These are phyloP conservation scores for Tiphia femorata DNA, from an alignment of 2,888 invertebrate species.

Conservation along the genomic window DNA sequence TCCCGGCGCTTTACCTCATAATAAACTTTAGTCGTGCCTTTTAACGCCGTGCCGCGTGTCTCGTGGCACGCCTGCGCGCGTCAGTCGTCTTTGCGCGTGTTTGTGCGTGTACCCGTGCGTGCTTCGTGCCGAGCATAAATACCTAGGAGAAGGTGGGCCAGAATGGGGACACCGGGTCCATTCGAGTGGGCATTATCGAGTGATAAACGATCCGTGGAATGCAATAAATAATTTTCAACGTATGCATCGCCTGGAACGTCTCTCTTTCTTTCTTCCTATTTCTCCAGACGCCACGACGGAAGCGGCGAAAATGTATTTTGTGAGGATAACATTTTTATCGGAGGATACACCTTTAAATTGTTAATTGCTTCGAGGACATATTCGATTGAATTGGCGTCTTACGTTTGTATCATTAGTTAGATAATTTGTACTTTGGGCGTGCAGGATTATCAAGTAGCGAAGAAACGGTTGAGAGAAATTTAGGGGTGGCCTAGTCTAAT, in stretches of 20 bases:
- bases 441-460: no score
- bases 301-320: no score
- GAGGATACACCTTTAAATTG: no score
- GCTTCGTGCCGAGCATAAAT: conserved; percentile 24
- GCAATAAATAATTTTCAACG: conserved; percentile 41
- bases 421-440: no score
- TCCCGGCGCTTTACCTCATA: conserved; percentile 23
- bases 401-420: no score
- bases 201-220: conserved; percentile 42
- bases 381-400: no score
- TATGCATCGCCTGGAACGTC: conserved; percentile 6
- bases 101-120: conserved; percentile 3
- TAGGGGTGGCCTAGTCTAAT: no score
- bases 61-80: conserved; percentile 12
- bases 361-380: no score
- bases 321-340: no score
- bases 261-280: no score
- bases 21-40: conserved; percentile 27
- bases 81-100: background rate
- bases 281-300: no score
- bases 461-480: no score
- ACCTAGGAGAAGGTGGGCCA: conserved; percentile 43
- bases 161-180: conserved; percentile 41
- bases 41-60: conserved; percentile 5
- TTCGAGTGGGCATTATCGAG: conserved; percentile 37